These are phyloP conservation scores for Magallana angulata DNA, from an alignment of 1,140 invertebrate genomes.

Conservation along the genomic window DNA sequence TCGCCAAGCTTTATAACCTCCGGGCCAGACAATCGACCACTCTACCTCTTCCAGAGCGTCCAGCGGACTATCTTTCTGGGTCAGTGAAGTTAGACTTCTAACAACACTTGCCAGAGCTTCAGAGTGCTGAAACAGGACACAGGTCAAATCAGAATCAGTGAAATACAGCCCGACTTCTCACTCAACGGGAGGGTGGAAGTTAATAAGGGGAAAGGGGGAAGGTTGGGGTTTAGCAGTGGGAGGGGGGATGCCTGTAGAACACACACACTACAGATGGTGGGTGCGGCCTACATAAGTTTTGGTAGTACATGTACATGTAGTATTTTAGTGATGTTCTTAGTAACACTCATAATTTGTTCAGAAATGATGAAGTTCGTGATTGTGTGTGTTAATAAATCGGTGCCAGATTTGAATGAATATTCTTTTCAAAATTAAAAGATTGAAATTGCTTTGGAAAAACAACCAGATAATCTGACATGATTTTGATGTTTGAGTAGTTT, in stretches of 20 bases:
- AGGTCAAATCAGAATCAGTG: background rate
- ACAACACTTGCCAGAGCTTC: slow-evolving; percentile 37
- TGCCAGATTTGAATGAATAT: too few relatives aligned
- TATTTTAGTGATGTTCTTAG: background rate
- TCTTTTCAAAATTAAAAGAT: too few relatives aligned
- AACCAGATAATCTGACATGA: too few relatives aligned
- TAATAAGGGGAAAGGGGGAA: too few relatives aligned
- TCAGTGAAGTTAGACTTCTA: slow-evolving; percentile 17
- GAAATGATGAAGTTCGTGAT: background rate
- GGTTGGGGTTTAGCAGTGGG: too few relatives aligned
- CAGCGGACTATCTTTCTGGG: slow-evolving; percentile 5
- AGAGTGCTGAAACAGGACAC: slow-evolving; percentile 49
- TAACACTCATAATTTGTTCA: slow-evolving; percentile 14
- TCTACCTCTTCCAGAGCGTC: background rate
- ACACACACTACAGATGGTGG: too few relatives aligned
- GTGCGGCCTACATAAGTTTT: too few relatives aligned
- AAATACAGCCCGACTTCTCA: background rate
- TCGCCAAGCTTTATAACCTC: background rate
- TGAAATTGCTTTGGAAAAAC: too few relatives aligned
- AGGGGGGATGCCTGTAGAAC: too few relatives aligned
- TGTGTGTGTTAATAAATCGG: too few relatives aligned
- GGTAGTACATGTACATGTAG: background rate
- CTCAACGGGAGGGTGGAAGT: too few relatives aligned
- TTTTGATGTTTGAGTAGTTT: too few relatives aligned
- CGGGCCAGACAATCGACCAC: background rate